Conservation (phyloP, 2,113 vertebrate genomes). For the Amphilophus citrinellus region DNA sequence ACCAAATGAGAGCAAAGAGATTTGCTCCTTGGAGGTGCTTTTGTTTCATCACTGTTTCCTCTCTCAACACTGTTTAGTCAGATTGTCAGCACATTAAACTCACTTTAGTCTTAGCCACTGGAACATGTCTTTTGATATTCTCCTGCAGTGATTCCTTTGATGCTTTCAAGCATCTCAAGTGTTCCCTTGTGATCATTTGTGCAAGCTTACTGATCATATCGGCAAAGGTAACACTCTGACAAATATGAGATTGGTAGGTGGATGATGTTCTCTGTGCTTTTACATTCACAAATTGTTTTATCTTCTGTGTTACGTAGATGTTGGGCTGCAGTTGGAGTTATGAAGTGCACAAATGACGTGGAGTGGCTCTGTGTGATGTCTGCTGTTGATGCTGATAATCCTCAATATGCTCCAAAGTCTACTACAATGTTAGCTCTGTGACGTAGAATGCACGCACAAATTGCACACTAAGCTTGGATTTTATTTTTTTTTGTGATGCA, state of each 20-base stretch:
- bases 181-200: slow-evolving; percentile 38
- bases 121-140: slow-evolving; percentile 49
- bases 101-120: slow-evolving; percentile 36
- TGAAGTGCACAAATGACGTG: slow-evolving; percentile 37
- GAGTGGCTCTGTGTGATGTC: slow-evolving; percentile 30
- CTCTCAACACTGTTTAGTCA: slow-evolving; percentile 38
- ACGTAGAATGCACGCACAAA: not conserved
- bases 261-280: slow-evolving; percentile 18
- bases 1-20: slow-evolving; percentile 26
- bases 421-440: slow-evolving; percentile 28
- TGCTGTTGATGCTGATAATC: slow-evolving; percentile 58
- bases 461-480: not conserved
- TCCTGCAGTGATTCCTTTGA: slow-evolving; percentile 56
- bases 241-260: slow-evolving; percentile 15
- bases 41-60: slow-evolving; percentile 47
- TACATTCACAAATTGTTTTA: slow-evolving; percentile 11
- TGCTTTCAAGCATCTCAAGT: not conserved
- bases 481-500: not conserved
- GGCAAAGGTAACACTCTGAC: slow-evolving; percentile 14
- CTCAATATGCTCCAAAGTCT: slow-evolving; percentile 31
- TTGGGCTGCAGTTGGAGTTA: not conserved
- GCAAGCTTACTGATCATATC: slow-evolving; percentile 3
- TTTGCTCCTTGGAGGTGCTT: slow-evolving; percentile 28
- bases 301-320: not conserved
- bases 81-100: slow-evolving; percentile 54